These are phyloP conservation scores for Deroplatys truncata DNA, from an alignment of 2,888 invertebrate species.

Conservation along the genomic window DNA sequence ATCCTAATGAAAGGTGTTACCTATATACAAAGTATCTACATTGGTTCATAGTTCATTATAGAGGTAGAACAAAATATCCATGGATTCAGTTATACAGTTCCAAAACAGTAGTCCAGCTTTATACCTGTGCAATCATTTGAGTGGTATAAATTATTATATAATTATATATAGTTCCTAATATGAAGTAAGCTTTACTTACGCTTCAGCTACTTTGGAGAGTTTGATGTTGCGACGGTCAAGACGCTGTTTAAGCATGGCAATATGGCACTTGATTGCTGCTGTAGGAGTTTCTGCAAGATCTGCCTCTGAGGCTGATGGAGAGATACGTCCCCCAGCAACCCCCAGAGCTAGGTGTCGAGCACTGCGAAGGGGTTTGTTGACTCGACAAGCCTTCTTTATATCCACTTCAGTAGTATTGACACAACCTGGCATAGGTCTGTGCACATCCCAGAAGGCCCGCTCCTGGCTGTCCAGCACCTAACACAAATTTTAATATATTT, in stretches of 20 bases:
- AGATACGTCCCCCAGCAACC: constrained; percentile 52
- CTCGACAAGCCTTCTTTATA: constrained; percentile 87
- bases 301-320: constrained; percentile 50
- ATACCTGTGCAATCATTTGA: no score
- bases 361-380: constrained; percentile 46
- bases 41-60: no score
- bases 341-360: constrained; percentile 27
- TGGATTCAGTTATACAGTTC: no score
- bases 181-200: constrained; percentile 58
- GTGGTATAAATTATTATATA: no score
- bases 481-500: not conserved
- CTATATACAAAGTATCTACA: no score
- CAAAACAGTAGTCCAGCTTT: no score
- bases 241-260: constrained; percentile 60
- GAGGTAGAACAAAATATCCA: no score
- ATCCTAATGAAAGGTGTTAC: no score
- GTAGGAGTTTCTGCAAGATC: constrained; percentile 48
- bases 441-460: constrained; percentile 99
- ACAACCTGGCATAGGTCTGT: constrained; percentile 97
- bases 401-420: constrained; percentile 99
- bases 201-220: constrained; percentile 90
- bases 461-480: constrained; percentile 94
- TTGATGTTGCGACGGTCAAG: constrained; percentile 84
- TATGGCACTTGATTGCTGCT: constrained; percentile 42
- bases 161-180: no score